Evolutionary conservation across 2,113 vertebrate genomes (phyloP).

Genomic region (Genyomyrus donnyi): DNA sequence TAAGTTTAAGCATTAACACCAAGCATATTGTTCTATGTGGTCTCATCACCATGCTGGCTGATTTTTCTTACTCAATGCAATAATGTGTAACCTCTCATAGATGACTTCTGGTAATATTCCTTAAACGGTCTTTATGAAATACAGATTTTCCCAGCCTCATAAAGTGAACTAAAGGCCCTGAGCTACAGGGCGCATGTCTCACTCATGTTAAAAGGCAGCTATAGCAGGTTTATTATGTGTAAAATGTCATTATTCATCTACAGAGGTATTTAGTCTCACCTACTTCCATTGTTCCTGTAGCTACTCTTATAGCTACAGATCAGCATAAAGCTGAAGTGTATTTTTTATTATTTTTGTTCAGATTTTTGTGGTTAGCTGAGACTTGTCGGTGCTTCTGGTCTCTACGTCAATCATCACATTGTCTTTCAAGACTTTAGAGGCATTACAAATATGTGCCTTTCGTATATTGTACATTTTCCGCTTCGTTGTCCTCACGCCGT

Average conservation of each 20-base stretch:
- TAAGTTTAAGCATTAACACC: background rate
- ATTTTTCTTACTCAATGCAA: background rate
- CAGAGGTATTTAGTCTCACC: conserved; percentile 42
- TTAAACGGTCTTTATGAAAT: background rate
- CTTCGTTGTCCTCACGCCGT: background rate
- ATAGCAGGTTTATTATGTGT: conserved; percentile 53
- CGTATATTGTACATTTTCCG: background rate
- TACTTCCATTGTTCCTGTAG: conserved; percentile 36
- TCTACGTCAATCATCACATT: background rate
- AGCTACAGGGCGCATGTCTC: conserved; percentile 38
- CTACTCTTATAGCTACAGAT: conserved; percentile 29
- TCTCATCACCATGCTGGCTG: background rate
- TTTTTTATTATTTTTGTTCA: background rate
- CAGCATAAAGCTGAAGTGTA: conserved; percentile 16
- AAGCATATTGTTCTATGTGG: background rate
- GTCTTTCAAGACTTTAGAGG: background rate
- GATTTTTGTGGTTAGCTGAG: background rate
- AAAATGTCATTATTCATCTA: conserved; percentile 51
- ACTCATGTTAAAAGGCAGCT: conserved; percentile 43
- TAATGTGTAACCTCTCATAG: background rate
- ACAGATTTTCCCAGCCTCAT: conserved; percentile 36
- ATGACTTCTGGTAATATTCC: background rate
- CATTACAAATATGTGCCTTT: background rate
- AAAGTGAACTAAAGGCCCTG: conserved; percentile 41
- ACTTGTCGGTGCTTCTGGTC: background rate